Base-by-base conservation (phyloP, 2,113 vertebrate genomes). In the Lamprotornis superbus region DNA sequence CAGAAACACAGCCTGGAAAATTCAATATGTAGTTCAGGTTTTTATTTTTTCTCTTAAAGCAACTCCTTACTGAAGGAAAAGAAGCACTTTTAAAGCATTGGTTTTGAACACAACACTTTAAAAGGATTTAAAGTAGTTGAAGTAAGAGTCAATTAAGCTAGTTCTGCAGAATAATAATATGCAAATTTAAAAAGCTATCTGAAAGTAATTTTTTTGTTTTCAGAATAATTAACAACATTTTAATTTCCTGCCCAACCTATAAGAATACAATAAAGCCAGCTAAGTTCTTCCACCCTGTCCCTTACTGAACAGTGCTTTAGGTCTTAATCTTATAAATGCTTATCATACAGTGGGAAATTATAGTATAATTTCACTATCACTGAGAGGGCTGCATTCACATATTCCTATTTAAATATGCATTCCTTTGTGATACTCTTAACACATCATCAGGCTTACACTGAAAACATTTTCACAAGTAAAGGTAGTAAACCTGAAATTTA, bases 1-100 rank as follows among this genome's bases (percentile, higher is more conserved):
- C 93, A 98, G 95, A 98, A 98, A 98, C 96, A 96, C 96, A 97
- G 97, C 71, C 96, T 97, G 83, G 88, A 97, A 98, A 98, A 98
- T 98, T 98, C 98, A 98, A 98, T 98, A 98, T 97, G 90, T 95
- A 94, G 92, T 82, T 82, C 90, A 81, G 93, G 46, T 97, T 97
- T 98, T 96, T 94, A 85, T 97, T 95, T 97, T 91, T 93, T 87
- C 90, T 93, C 91, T 96, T 96, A 95, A 95, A 97, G 86, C 73
- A 75, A 92, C 69, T 91, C 78, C 87, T 95, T 73, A 69, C 49
- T 63, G 67, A 94, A 97, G 68, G 71, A 67, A 65, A 67, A 95
- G 69, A 93, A 94, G 75, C 42, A 82, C 89, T 96, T 96, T 94
- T 46, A 95, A 95, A 92, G 52, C 24, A 21, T 3, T 7, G 0